phyloP scores from a whole-genome alignment of 2,888 invertebrate genomes.

The Drosophila siamana region DNA sequence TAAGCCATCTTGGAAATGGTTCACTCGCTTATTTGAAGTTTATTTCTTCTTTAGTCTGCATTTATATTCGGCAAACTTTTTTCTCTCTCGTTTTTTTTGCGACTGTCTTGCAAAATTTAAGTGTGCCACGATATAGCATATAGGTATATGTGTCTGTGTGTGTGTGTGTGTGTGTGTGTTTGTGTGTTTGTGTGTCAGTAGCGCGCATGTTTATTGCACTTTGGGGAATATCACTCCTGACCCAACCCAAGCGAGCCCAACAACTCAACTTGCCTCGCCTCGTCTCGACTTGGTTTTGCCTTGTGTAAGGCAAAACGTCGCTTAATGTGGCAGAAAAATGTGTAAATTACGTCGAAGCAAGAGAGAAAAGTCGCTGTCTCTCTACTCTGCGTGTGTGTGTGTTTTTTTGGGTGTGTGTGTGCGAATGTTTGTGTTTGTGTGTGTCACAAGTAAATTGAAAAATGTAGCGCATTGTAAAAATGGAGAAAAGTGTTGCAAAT shows the following conservation, averaged over 20 bases:
- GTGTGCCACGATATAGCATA: slow-evolving; percentile 59
- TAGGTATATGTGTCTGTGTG: slow-evolving; percentile 49
- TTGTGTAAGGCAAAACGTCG: slow-evolving; percentile 58
- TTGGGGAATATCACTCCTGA: slow-evolving; percentile 69
- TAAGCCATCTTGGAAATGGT: slow-evolving; percentile 62
- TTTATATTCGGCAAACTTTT: slow-evolving; percentile 51
- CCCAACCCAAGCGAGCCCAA: slow-evolving; percentile 41
- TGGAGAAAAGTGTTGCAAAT: slow-evolving; percentile 69
- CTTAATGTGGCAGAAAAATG: slow-evolving; percentile 82
- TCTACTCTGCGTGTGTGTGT: slow-evolving; percentile 1
- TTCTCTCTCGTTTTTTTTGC: slow-evolving; percentile 23
- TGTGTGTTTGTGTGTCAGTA: slow-evolving; percentile 52
- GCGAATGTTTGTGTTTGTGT: slow-evolving; percentile 21
- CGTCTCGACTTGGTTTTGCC: slow-evolving; percentile 27
- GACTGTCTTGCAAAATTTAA: slow-evolving; percentile 55
- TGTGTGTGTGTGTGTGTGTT: slow-evolving; percentile 34
- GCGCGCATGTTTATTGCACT: slow-evolving; percentile 81
- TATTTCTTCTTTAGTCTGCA: slow-evolving; percentile 63
- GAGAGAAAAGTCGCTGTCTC: slow-evolving; percentile 33
- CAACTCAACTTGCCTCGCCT: slow-evolving; percentile 38
- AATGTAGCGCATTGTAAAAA: slow-evolving; percentile 64
- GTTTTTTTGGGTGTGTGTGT: slow-evolving; percentile 9
- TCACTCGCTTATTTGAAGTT: slow-evolving; percentile 63
- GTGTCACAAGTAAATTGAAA: slow-evolving; percentile 73
- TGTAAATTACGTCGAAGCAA: slow-evolving; percentile 73